A percentile compares a stretch with the other conserved stretches of the same genome.
Evolutionary conservation across 1,140 invertebrate species (phyloP).

Genomic region (Dufourea novaeangliae): DNA sequence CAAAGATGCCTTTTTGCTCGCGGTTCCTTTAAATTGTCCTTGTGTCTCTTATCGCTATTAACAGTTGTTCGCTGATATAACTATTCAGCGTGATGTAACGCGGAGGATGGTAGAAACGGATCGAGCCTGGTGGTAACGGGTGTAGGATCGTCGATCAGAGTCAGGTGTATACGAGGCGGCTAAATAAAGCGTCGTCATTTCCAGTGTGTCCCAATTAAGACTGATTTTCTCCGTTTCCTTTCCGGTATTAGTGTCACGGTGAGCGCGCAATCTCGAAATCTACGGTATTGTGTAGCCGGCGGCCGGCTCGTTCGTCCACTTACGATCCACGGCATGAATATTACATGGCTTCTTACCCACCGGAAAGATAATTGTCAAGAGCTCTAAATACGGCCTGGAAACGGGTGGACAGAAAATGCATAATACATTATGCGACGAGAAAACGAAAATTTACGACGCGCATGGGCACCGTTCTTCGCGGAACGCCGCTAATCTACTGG

Average conservation of each 20-base stretch:
- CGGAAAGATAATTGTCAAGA: slow-evolving; percentile 82
- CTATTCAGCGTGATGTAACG: no score
- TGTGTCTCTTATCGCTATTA: no score
- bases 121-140: neutral
- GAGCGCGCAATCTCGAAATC: slow-evolving; percentile 80
- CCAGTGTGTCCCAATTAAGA: slow-evolving; percentile 78
- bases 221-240: slow-evolving; percentile 79
- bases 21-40: no score
- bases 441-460: slow-evolving; percentile 76
- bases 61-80: no score
- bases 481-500: slow-evolving; percentile 50
- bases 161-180: slow-evolving; percentile 35
- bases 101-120: no score
- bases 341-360: slow-evolving; percentile 80
- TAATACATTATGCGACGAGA: slow-evolving; percentile 78
- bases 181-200: slow-evolving; percentile 70
- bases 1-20: no score
- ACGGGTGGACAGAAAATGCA: slow-evolving; percentile 78
- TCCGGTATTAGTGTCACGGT: slow-evolving; percentile 81
- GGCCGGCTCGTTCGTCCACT: slow-evolving; percentile 68
- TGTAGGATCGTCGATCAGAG: neutral
- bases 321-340: slow-evolving; percentile 79
- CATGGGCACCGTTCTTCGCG: slow-evolving; percentile 51
- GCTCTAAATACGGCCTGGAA: slow-evolving; percentile 77
- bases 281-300: slow-evolving; percentile 75